These are phyloP conservation scores for Heliconius ismenius DNA, from an alignment of 2,888 invertebrate species.

Conservation along the genomic window DNA sequence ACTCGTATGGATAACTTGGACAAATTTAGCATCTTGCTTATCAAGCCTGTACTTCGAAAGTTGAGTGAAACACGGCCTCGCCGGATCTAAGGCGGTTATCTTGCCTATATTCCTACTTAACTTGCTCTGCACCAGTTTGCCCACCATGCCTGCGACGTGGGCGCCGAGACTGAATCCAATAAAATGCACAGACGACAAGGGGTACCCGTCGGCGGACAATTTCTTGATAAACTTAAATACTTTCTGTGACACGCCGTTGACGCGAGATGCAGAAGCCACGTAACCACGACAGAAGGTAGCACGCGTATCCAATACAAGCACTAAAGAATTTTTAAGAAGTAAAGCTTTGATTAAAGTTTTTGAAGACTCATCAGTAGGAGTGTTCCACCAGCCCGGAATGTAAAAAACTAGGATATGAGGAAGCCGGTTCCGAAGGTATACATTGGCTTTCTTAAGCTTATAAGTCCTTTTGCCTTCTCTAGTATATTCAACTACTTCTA, in stretches of 20 bases:
- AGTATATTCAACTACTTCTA: constrained; percentile 59
- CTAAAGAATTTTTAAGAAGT: constrained; percentile 54
- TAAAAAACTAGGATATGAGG: constrained; percentile 56
- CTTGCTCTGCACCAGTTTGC: constrained; percentile 58
- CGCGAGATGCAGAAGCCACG: constrained; percentile 62
- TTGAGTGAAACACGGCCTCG: constrained; percentile 66
- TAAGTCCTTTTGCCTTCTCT: constrained; percentile 47
- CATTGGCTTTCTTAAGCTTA: constrained; percentile 55
- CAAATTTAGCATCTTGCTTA: constrained; percentile 63
- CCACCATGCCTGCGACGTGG: constrained; percentile 81
- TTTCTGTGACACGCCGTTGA: constrained; percentile 59
- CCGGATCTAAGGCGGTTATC: constrained; percentile 72
- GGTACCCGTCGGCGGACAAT: constrained; percentile 57
- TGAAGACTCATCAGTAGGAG: constrained; percentile 65
- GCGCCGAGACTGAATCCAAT: constrained; percentile 85
- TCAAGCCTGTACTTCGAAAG: constrained; percentile 55
- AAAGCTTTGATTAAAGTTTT: constrained; percentile 60
- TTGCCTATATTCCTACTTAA: constrained; percentile 56
- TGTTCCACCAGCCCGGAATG: constrained; percentile 75
- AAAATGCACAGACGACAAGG: constrained; percentile 76
- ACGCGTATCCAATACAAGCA: constrained; percentile 66
- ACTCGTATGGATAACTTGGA: constrained; percentile 71
- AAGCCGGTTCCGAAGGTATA: constrained; percentile 47
- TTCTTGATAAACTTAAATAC: constrained; percentile 58
- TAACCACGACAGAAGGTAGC: constrained; percentile 67